Conservation (phyloP, 1,140 invertebrate genomes). For the Onthophagus taurus region DNA sequence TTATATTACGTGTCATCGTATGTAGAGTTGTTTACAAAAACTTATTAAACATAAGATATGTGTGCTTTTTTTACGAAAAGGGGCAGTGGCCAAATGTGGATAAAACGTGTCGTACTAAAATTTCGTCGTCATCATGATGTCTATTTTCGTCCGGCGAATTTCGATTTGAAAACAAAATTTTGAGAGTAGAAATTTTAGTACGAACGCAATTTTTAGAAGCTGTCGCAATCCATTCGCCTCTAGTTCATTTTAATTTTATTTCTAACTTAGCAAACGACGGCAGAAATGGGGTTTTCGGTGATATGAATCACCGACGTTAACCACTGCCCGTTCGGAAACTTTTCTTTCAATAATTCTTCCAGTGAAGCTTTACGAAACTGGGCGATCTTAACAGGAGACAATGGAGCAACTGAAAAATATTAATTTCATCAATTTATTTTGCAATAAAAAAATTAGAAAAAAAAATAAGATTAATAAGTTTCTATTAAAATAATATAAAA, state of each 20-base stretch:
- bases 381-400: conserved; percentile 60
- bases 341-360: conserved; percentile 39
- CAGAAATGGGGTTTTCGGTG: conserved; percentile 69
- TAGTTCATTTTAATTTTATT: background rate
- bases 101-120: conserved; percentile 4
- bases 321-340: conserved; percentile 29
- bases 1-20: conserved; percentile 13
- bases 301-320: conserved; percentile 60
- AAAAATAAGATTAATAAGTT: no score
- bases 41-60: conserved; percentile 24
- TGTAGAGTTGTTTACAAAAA: conserved; percentile 9
- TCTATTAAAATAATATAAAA: no score
- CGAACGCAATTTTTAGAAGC: background rate
- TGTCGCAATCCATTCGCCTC: no score
- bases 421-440: no score
- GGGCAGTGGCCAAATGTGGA: conserved; percentile 28
- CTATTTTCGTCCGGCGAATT: background rate
- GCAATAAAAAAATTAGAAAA: no score
- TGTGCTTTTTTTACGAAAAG: conserved; percentile 22
- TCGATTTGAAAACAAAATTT: background rate
- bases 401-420: conserved; percentile 52
- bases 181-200: background rate
- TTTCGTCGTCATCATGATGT: background rate
- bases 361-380: conserved; percentile 49
- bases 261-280: conserved; percentile 55